Evolutionary conservation across 2,888 invertebrate genomes (phyloP).

Genomic region (Sesia apiformis): DNA sequence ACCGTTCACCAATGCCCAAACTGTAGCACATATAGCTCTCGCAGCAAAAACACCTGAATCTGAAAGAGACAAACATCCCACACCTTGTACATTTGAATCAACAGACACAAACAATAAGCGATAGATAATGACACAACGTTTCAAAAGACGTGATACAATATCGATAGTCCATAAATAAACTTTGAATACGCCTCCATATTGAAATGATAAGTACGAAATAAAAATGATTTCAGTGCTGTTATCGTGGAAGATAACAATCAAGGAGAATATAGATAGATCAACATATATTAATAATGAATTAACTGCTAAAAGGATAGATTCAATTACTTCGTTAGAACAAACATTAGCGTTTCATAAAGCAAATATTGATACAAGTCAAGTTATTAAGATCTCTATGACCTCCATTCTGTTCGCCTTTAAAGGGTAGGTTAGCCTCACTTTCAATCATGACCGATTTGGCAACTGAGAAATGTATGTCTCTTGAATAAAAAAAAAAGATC

Average conservation of each 20-base stretch:
- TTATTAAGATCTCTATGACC: not conserved
- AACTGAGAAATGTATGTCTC: not conserved
- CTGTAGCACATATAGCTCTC: conserved; percentile 48
- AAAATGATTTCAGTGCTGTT: no score
- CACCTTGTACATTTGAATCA: conserved; percentile 42
- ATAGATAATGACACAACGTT: conserved; percentile 13
- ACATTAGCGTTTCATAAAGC: not conserved
- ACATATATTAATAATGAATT: no score
- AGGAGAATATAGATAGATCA: no score
- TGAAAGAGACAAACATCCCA: conserved; percentile 16
- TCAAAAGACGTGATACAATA: not conserved
- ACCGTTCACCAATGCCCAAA: conserved; percentile 48
- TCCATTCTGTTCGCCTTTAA: not conserved
- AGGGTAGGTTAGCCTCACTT: not conserved
- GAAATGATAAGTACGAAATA: not conserved
- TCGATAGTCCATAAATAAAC: not conserved
- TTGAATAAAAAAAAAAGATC: not conserved
- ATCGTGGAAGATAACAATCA: no score
- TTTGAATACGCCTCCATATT: not conserved
- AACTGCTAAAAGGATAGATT: no score
- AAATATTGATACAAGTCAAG: not conserved
- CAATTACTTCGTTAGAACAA: no score
- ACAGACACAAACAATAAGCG: conserved; percentile 38
- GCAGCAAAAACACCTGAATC: conserved; percentile 22
- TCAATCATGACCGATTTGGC: not conserved